Evolutionary conservation across 2,113 vertebrate genomes (phyloP).

Genomic region (Telmatochromis bifrenatus): DNA sequence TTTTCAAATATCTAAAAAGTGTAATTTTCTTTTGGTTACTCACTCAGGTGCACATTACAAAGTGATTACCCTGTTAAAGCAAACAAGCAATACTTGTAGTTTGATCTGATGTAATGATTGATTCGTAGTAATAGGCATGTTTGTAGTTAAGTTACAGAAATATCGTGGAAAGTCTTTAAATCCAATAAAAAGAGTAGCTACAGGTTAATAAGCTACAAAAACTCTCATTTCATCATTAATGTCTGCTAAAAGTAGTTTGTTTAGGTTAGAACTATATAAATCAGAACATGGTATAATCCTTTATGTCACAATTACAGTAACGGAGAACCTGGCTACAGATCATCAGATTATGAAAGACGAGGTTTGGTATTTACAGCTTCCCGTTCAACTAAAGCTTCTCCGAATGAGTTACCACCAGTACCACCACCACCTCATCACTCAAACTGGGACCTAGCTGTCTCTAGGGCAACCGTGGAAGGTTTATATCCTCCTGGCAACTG

Average conservation of each 20-base stretch:
- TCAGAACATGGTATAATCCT: neutral
- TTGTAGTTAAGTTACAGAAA: neutral
- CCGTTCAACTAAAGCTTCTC: neutral
- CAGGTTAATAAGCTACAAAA: neutral
- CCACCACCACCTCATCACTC: constrained; percentile 23
- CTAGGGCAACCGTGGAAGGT: constrained; percentile 68
- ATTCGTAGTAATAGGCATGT: neutral
- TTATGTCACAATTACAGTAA: neutral
- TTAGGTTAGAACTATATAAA: neutral
- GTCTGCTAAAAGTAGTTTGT: neutral
- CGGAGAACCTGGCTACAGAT: neutral
- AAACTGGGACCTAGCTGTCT: constrained; percentile 60
- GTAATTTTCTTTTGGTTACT: neutral
- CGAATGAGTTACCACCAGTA: constrained; percentile 7
- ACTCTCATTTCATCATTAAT: neutral
- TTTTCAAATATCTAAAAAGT: neutral
- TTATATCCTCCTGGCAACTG: constrained; percentile 71
- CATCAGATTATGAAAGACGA: neutral
- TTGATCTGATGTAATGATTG: neutral
- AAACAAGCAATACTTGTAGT: neutral
- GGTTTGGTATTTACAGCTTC: neutral
- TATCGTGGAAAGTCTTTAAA: neutral
- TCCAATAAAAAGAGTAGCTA: neutral
- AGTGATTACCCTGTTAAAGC: neutral
- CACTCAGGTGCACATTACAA: neutral